Evolutionary conservation across 37 sponge, comb jelly and placozoan genomes (phyloP).

Genomic region (Mnemiopsis leidyi): DNA sequence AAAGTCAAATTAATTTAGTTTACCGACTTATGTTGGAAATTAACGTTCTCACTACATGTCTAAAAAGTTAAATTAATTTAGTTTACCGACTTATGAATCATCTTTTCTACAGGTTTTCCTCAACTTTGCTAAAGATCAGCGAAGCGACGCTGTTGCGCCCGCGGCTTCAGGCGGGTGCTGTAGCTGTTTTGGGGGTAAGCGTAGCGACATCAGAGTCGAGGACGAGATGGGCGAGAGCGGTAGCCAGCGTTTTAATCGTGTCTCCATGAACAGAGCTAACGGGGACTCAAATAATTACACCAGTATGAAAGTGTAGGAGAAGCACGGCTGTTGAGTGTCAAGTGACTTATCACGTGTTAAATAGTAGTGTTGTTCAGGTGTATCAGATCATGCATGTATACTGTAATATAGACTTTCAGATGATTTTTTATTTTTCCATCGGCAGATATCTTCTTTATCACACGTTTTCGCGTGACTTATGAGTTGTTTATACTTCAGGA

Average conservation of each 20-base stretch:
- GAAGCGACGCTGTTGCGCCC: neutral
- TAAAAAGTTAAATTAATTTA: too few species aligned
- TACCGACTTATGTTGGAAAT: too few species aligned
- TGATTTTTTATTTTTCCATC: neutral
- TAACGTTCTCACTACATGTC: too few species aligned
- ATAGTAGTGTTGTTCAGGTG: neutral
- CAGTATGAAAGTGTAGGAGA: neutral
- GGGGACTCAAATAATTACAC: neutral
- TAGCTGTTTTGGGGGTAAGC: neutral
- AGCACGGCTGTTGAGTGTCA: too few species aligned
- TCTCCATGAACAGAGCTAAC: neutral
- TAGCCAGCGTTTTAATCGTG: neutral
- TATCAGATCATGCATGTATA: neutral
- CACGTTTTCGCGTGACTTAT: too few species aligned
- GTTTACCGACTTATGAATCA: too few species aligned
- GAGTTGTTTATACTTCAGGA: too few species aligned
- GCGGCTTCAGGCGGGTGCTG: neutral
- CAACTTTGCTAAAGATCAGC: constrained; percentile 74
- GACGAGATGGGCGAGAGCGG: neutral
- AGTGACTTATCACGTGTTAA: neutral
- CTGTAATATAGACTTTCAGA: neutral
- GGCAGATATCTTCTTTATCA: too few species aligned
- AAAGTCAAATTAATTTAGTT: too few species aligned
- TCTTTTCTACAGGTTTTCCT: constrained; percentile 71
- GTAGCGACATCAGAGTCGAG: neutral